A percentile compares a stretch with the other conserved stretches of the same genome.
Evolutionary conservation across 2,888 invertebrate genomes (phyloP).

Genomic region (Salticus scenicus): DNA sequence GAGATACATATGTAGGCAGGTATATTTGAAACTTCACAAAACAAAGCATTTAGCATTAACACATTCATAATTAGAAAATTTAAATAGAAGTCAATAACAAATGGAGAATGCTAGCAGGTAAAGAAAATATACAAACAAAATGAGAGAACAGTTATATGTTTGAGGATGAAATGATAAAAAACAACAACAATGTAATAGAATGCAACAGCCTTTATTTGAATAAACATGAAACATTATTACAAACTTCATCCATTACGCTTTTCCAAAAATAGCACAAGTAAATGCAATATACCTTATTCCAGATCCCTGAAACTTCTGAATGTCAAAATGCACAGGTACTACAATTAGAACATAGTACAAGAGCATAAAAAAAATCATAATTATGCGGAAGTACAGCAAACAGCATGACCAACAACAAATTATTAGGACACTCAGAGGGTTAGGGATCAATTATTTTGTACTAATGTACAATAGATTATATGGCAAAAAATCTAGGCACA

Average conservation of each 20-base stretch:
- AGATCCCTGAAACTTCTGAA: slow-evolving; percentile 60
- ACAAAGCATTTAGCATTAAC: too few relatives aligned
- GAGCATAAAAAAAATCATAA: slow-evolving; percentile 42
- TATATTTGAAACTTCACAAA: too few relatives aligned
- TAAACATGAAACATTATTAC: slow-evolving; percentile 70
- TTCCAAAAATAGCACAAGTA: slow-evolving; percentile 72
- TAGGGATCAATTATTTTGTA: slow-evolving; percentile 67
- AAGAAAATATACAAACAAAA: too few relatives aligned
- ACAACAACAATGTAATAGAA: slow-evolving; percentile 60
- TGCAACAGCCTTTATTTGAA: slow-evolving; percentile 71
- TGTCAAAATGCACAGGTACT: slow-evolving; percentile 52
- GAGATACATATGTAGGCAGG: too few relatives aligned
- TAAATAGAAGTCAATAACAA: too few relatives aligned
- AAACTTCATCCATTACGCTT: slow-evolving; percentile 69
- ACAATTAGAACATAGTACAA: slow-evolving; percentile 37
- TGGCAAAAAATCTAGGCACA: slow-evolving; percentile 70
- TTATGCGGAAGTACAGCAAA: slow-evolving; percentile 54
- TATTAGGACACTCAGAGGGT: slow-evolving; percentile 50
- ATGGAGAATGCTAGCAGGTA: too few relatives aligned
- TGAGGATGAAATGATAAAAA: slow-evolving; percentile 11
- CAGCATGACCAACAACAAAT: slow-evolving; percentile 58
- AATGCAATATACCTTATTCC: slow-evolving; percentile 70
- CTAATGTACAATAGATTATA: slow-evolving; percentile 66
- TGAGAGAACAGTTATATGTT: too few relatives aligned
- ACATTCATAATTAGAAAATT: too few relatives aligned